These are phyloP conservation scores for Hedya salicella DNA, from an alignment of 2,888 invertebrate species.

Conservation along the genomic window DNA sequence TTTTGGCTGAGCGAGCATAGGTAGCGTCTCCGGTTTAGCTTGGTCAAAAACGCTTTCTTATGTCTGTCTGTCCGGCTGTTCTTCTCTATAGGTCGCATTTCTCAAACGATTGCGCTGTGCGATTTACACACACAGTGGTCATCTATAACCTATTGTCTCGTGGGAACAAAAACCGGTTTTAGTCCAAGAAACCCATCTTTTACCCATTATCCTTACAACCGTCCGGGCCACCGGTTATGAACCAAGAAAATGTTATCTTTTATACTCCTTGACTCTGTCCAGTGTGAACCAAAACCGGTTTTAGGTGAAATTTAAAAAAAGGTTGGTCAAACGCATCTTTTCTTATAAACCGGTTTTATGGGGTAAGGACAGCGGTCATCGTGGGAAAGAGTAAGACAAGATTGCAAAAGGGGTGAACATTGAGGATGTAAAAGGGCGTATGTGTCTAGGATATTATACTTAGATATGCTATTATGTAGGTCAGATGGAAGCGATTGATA, in stretches of 20 bases:
- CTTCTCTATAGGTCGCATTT: no score
- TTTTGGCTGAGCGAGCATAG: no score
- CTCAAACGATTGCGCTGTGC: no score
- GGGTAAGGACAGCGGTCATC: conserved; percentile 69
- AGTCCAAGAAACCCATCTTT: neutral
- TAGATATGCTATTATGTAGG: no score
- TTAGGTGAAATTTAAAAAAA: conserved; percentile 46
- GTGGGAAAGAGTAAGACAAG: conserved; percentile 61
- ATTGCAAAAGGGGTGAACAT: conserved; percentile 3
- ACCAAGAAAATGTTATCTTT: neutral
- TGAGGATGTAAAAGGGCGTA: neutral
- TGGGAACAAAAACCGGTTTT: conserved; percentile 1
- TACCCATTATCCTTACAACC: no score
- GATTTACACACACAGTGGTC: neutral
- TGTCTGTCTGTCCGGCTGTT: no score
- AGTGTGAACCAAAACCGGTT: conserved; percentile 51
- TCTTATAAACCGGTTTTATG: conserved; percentile 45
- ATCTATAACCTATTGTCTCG: conserved; percentile 2
- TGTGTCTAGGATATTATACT: neutral
- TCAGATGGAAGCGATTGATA: no score
- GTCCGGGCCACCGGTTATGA: no score
- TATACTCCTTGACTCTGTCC: neutral
- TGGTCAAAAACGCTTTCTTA: no score
- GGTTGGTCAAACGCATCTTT: conserved; percentile 43
- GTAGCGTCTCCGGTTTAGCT: no score